A percentile compares a stretch with the other conserved stretches of the same genome.
phyloP scores from a whole-genome alignment of 2,113 vertebrate species.

The Dipodomys ordii region DNA sequence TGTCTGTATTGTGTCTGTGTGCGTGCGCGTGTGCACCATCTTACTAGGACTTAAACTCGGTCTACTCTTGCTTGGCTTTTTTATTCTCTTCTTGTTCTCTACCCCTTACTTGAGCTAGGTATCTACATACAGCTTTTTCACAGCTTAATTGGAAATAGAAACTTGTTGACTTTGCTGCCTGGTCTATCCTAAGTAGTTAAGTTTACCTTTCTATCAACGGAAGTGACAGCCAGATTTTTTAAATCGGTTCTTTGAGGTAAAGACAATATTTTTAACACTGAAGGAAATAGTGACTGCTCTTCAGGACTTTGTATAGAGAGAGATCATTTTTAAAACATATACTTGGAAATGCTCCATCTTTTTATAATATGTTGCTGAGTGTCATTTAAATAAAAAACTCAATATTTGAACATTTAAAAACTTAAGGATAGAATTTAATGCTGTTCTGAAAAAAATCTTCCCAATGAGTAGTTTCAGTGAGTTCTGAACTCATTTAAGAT shows the following conservation, averaged over 20 bases:
- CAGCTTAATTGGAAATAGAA: no score
- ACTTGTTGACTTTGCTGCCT: no score
- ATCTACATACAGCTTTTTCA: no score
- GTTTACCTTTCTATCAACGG: background rate
- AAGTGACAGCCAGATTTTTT: slow-evolving; percentile 4
- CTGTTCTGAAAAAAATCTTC: slow-evolving; percentile 4
- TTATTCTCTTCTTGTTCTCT: no score
- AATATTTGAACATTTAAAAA: slow-evolving; percentile 26
- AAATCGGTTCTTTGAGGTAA: slow-evolving; percentile 48
- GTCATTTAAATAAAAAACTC: slow-evolving; percentile 43
- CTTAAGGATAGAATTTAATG: background rate
- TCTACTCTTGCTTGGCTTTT: no score
- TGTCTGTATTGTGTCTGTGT: no score
- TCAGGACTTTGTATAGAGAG: background rate
- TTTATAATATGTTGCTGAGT: slow-evolving; percentile 44
- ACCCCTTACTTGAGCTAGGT: no score
- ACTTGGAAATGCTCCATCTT: slow-evolving; percentile 36
- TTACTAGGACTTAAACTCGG: no score
- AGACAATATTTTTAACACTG: slow-evolving; percentile 31
- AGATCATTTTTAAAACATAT: slow-evolving; percentile 48
- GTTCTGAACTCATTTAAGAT: slow-evolving; percentile 20
- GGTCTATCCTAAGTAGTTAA: no score
- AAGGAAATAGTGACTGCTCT: slow-evolving; percentile 24
- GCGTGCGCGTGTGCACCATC: no score
- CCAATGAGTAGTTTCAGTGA: slow-evolving; percentile 27